Conservation (phyloP, 2,888 invertebrate species). For the Spisula subtruncata region DNA sequence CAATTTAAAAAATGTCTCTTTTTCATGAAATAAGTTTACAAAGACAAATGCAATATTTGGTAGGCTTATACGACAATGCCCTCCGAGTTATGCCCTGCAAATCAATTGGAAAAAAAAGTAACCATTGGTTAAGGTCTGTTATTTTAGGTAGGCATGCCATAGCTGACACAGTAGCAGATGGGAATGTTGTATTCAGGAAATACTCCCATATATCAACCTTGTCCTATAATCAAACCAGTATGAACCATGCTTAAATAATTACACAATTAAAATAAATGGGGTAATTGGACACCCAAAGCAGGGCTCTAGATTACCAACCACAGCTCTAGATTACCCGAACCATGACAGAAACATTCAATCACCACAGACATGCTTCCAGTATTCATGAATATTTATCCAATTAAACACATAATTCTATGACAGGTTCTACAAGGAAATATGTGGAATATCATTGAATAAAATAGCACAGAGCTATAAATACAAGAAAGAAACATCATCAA, state of each 20-base stretch:
- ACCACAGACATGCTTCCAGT: background rate
- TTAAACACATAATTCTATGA: background rate
- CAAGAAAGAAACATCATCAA: background rate
- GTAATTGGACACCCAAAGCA: background rate
- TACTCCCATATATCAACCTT: background rate
- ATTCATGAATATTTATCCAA: constrained; percentile 31
- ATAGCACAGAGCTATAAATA: background rate
- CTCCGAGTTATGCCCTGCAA: too few relatives aligned
- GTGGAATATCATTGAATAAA: constrained; percentile 2
- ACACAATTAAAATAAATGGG: constrained; percentile 11
- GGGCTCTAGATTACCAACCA: too few relatives aligned
- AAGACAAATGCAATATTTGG: background rate
- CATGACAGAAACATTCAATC: constrained; percentile 13
- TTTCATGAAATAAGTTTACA: too few relatives aligned
- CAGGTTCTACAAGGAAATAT: background rate
- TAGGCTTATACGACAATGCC: background rate
- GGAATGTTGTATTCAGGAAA: background rate
- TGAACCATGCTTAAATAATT: constrained; percentile 23
- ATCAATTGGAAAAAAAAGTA: too few relatives aligned
- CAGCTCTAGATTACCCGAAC: too few relatives aligned
- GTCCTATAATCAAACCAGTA: constrained; percentile 2
- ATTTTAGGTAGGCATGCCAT: background rate
- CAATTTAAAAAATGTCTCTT: background rate
- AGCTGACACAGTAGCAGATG: background rate
- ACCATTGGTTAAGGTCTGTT: too few relatives aligned